Percentiles rank a stretch among this genome's conserved stretches.
Evolutionary conservation across 2,113 vertebrate genomes (phyloP).

Genomic region (Acanthisitta chloris): DNA sequence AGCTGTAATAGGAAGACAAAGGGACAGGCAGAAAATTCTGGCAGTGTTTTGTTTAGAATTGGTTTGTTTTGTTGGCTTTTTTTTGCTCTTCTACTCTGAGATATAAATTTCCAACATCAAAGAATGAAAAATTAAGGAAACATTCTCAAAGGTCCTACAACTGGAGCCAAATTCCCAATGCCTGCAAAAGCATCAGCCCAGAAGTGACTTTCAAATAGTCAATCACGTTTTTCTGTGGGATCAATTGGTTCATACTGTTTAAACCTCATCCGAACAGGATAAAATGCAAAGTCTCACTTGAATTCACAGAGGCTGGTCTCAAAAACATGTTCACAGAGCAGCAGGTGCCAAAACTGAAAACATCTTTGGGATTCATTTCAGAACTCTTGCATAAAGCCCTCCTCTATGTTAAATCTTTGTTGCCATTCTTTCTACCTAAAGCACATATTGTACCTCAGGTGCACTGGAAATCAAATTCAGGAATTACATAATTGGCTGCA

Average conservation of each 20-base stretch:
- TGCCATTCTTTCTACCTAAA: neutral
- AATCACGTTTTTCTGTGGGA: neutral
- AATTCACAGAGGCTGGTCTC: neutral
- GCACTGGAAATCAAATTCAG: neutral
- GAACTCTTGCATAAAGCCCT: neutral
- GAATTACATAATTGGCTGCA: neutral
- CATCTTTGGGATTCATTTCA: neutral
- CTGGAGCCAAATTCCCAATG: neutral
- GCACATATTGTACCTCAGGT: neutral
- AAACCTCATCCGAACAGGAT: neutral
- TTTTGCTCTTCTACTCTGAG: neutral
- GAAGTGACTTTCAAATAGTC: neutral
- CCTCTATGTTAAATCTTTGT: neutral
- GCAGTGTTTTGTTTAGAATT: neutral
- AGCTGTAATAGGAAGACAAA: neutral
- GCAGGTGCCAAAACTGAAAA: neutral
- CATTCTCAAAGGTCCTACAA: neutral
- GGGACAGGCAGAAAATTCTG: neutral
- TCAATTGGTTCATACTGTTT: neutral
- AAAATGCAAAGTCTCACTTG: neutral
- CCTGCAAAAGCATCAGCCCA: neutral
- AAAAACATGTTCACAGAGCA: neutral
- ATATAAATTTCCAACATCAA: neutral
- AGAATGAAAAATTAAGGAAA: neutral
- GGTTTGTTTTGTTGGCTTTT: accelerated